Base-by-base conservation (phyloP, 2,888 invertebrate species). In the Andrena bucephala region DNA sequence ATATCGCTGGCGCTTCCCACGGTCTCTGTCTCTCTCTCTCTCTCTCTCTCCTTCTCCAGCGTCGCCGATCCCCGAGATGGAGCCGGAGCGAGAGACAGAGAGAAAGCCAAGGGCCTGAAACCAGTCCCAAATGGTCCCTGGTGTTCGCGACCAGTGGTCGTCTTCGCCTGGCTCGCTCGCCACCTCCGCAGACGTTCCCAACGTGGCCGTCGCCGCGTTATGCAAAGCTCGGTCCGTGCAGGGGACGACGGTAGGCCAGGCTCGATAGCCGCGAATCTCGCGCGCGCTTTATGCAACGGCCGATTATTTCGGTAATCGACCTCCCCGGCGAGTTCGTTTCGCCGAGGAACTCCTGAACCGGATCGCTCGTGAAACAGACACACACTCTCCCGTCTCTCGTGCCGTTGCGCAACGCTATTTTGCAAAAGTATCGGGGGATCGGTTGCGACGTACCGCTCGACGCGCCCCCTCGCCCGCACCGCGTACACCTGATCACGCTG, bases 1-100 rank as follows among this genome's bases (percentile, higher is more conserved):
- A 92, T 90, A 91, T 92, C 87, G 89, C 78, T 84, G 71, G 85
- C 36, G 88, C 92, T 92, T 92, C 92, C 92, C 92, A 92, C 92
- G 92, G 92, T 91, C 78, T 68, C 77, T 72, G 10, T 67, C 70
- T 54, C 52, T 77, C 71, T 20, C 54, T 73, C 52, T 50, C 33
- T 24, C 36, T 65, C 24, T n/a, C 31, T 36, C 52, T 20, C 16
- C 24, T 20, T 66, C 10, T 16, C 54, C 24, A 54, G 54, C 54
- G 0, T 36, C 27, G 8, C 24, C 6, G 33, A 36, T n/a, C 10
- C 60, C 24, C 52, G 52, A 2, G 73, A 20, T 57, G 24, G 67
- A 83, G 62, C 24, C 20, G 54, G 36, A 59, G 29, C 50, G 59
- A 54, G 48, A 54, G 71, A 77, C 66, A 72, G 54, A 66, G 68